These are phyloP conservation scores for Tenthredo mesomela DNA, from an alignment of 2,888 invertebrate species.

Conservation along the genomic window DNA sequence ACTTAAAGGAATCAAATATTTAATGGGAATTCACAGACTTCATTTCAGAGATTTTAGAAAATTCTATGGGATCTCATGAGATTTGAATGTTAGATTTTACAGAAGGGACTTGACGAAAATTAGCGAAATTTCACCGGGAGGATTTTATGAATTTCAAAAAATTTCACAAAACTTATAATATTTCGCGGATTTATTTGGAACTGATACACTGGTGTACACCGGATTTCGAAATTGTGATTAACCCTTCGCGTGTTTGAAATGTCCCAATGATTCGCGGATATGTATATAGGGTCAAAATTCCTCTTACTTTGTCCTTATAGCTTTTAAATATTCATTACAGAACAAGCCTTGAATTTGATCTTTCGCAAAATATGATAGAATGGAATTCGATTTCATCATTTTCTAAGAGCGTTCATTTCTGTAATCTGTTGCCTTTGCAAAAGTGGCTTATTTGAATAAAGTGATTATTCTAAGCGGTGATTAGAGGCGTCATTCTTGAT, in stretches of 20 bases:
- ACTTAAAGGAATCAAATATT: background rate
- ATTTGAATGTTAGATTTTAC: background rate
- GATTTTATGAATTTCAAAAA: background rate
- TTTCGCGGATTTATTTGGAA: background rate
- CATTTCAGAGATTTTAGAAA: background rate
- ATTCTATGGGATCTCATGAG: background rate
- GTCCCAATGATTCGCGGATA: background rate
- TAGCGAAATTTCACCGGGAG: background rate
- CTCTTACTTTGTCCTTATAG: too few relatives aligned
- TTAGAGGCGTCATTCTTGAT: too few relatives aligned
- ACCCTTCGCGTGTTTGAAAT: background rate
- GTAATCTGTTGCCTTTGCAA: background rate
- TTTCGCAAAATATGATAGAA: background rate
- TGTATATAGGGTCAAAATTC: too few relatives aligned
- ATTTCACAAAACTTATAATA: background rate
- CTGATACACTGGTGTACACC: background rate
- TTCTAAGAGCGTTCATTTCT: background rate
- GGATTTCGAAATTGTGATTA: background rate
- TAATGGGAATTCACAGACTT: background rate
- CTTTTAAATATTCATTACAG: background rate
- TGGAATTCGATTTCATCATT: background rate
- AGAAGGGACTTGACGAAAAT: background rate
- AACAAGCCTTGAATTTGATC: background rate
- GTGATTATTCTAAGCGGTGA: too few relatives aligned
- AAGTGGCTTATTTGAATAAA: too few relatives aligned